These are phyloP conservation scores for Cichladusa arquata DNA, from an alignment of 2,113 vertebrate species.

Conservation along the genomic window DNA sequence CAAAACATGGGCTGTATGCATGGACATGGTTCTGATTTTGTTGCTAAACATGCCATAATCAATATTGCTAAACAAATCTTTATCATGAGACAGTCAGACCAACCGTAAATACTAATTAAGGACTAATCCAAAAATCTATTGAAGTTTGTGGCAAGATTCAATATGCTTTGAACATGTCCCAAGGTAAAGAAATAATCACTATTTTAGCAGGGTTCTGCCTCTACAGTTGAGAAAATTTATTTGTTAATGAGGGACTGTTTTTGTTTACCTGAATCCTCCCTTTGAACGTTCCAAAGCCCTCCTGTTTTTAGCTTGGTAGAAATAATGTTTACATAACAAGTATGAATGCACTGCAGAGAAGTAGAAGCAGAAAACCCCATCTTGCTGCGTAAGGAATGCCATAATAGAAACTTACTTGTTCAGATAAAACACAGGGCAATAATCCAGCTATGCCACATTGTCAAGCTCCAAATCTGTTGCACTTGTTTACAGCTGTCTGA, in stretches of 20 bases:
- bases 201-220: background rate
- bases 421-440: background rate
- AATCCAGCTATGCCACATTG: background rate
- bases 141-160: background rate
- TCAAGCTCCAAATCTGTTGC: background rate
- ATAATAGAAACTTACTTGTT: background rate
- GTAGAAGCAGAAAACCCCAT: background rate
- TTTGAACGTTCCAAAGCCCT: background rate
- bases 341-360: background rate
- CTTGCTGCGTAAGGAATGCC: background rate
- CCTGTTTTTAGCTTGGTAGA: background rate
- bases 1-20: background rate
- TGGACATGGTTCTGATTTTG: background rate
- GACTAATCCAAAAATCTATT: constrained; percentile 4
- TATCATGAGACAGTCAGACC: background rate
- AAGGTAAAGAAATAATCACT: background rate
- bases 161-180: background rate
- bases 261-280: background rate
- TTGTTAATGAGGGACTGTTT: background rate
- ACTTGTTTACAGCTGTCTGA: background rate
- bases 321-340: background rate
- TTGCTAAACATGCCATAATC: background rate
- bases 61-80: background rate
- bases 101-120: constrained; percentile 28
- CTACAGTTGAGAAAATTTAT: background rate